Conservation (phyloP, 2,797 vertebrate species). For the Aphelocoma californica region DNA sequence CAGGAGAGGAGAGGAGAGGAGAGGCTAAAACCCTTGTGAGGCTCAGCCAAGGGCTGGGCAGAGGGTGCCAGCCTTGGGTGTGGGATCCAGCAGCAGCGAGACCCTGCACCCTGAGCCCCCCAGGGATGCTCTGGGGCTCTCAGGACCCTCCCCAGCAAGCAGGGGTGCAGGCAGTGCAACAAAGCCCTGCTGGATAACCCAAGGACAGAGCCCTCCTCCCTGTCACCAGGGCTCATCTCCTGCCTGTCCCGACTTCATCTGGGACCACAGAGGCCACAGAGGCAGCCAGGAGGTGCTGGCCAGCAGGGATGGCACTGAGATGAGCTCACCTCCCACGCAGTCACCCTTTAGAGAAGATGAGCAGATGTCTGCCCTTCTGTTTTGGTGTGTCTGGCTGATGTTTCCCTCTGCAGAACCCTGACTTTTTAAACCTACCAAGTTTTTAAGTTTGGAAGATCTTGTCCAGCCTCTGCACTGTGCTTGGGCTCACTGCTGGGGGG, state of each 20-base stretch:
- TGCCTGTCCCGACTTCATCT: not conserved
- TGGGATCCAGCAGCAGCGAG: not conserved
- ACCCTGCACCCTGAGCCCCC: not conserved
- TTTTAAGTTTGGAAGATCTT: not conserved
- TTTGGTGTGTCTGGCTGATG: not conserved
- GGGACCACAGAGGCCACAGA: not conserved
- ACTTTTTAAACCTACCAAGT: not conserved
- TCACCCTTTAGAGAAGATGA: not conserved
- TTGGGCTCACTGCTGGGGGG: not conserved
- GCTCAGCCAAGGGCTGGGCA: not conserved
- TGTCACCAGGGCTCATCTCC: not conserved
- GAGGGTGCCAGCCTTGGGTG: not conserved
- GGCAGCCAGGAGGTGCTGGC: not conserved
- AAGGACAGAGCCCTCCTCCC: not conserved
- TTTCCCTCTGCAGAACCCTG: not conserved
- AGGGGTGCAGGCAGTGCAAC: not conserved
- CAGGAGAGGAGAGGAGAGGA: not conserved
- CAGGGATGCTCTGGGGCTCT: not conserved
- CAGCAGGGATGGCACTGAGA: not conserved
- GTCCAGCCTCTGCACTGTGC: not conserved
- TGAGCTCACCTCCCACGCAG: not conserved
- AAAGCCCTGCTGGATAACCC: not conserved
- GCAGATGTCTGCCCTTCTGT: not conserved
- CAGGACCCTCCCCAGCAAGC: not conserved
- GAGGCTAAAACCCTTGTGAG: accelerated